Conservation (phyloP, 92 coral and sea anemone genomes). For the Epizoanthus rinbou region DNA sequence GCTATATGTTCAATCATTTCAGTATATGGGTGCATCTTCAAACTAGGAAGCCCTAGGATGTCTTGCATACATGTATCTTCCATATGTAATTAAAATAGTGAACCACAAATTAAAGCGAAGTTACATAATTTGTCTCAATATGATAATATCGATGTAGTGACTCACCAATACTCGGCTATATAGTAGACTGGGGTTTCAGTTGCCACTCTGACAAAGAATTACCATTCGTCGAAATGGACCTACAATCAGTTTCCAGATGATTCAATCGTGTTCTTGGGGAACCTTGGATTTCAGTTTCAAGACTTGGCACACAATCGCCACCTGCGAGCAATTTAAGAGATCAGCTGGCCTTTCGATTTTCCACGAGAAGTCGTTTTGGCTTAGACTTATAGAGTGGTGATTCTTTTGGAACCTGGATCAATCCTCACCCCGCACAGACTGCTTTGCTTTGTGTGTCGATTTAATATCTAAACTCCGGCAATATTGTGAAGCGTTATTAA, state of each 20-base stretch:
- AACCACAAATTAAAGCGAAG: too few relatives aligned
- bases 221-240: neutral
- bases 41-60: too few relatives aligned
- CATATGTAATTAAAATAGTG: too few relatives aligned
- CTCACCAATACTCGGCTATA: neutral
- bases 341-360: conserved; percentile 9
- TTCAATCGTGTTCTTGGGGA: too few relatives aligned
- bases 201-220: neutral
- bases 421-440: neutral
- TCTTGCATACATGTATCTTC: too few relatives aligned
- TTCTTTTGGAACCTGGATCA: neutral
- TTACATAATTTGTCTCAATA: neutral
- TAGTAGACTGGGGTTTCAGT: neutral
- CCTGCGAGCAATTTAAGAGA: neutral
- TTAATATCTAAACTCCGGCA: neutral
- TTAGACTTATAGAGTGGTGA: neutral
- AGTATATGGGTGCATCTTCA: neutral
- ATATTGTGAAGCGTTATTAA: neutral
- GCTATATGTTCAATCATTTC: too few relatives aligned
- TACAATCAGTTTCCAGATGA: neutral
- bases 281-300: too few relatives aligned
- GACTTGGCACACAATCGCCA: neutral
- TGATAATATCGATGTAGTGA: neutral
- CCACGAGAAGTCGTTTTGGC: neutral
- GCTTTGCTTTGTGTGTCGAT: neutral